phyloP scores from a whole-genome alignment of 1,140 invertebrate species.

The Tenebrio molitor region DNA sequence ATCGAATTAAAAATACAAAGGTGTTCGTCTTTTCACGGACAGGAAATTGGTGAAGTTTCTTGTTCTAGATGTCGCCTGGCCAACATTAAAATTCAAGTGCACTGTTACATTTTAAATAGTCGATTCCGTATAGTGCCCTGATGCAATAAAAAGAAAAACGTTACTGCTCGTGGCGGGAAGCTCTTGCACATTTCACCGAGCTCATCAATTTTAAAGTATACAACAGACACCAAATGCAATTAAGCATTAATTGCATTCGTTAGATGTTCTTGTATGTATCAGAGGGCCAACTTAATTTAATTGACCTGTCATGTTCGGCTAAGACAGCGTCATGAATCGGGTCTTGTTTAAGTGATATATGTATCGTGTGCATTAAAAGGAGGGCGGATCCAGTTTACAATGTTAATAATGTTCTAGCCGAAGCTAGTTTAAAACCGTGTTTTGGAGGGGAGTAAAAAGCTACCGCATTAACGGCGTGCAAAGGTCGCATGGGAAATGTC shows the following conservation, averaged over 20 bases:
- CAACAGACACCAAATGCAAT: conserved; percentile 5
- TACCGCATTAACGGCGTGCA: conserved; percentile 44
- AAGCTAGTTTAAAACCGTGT: conserved; percentile 47
- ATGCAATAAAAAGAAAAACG: neutral
- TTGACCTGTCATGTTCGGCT: conserved; percentile 1
- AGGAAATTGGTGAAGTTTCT: too few relatives aligned
- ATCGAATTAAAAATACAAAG: too few relatives aligned
- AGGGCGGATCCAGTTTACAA: conserved; percentile 47
- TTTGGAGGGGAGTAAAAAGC: conserved; percentile 48
- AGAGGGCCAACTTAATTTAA: conserved; percentile 13
- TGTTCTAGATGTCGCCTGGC: neutral
- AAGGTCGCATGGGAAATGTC: conserved; percentile 44
- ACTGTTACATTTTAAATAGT: conserved; percentile 29
- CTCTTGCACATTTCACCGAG: neutral
- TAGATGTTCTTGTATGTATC: neutral
- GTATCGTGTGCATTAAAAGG: conserved; percentile 40
- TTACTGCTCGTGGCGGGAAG: neutral
- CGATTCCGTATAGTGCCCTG: neutral
- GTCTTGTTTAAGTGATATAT: conserved; percentile 16
- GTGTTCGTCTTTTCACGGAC: too few relatives aligned
- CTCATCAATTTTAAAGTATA: neutral
- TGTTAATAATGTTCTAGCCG: conserved; percentile 46
- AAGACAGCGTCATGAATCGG: conserved; percentile 2
- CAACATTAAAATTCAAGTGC: conserved; percentile 19
- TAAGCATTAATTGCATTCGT: neutral